Evolutionary conservation across 2,797 vertebrate genomes (phyloP).

Genomic region (Podarcis lilfordi): DNA sequence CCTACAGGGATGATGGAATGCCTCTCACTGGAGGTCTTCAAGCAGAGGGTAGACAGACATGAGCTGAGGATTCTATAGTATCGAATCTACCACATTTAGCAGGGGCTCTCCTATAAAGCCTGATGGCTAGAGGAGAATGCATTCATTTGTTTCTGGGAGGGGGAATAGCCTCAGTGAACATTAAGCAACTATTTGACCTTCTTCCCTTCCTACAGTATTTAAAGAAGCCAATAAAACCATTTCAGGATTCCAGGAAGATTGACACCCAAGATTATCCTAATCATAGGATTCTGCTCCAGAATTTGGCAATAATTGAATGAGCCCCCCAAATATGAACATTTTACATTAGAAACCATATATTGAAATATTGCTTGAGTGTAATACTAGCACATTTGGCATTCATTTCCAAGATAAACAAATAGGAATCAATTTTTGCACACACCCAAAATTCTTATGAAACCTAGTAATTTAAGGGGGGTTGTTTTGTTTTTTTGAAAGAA

Average conservation of each 20-base stretch:
- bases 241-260: background rate
- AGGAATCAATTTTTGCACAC: background rate
- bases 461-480: slow-evolving; percentile 1
- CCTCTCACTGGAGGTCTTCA: no score
- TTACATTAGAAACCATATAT: background rate
- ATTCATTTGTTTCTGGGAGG: background rate
- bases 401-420: background rate
- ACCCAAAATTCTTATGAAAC: background rate
- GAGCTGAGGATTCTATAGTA: no score
- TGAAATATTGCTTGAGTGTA: background rate
- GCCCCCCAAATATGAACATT: background rate
- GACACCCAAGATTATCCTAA: background rate
- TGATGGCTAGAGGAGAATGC: background rate
- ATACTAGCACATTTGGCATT: background rate
- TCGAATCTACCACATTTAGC: no score
- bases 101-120: no score
- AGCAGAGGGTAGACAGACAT: no score
- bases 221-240: background rate
- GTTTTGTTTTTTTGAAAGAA: background rate
- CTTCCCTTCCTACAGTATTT: background rate
- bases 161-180: background rate
- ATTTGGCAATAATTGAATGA: no score
- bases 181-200: background rate
- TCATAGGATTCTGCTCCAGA: no score
- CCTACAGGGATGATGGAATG: no score